Evolutionary conservation across 2,113 vertebrate genomes (phyloP), one percentile per base, ranked within the genome.

Genomic region (Typhlomys cinereus): DNA sequence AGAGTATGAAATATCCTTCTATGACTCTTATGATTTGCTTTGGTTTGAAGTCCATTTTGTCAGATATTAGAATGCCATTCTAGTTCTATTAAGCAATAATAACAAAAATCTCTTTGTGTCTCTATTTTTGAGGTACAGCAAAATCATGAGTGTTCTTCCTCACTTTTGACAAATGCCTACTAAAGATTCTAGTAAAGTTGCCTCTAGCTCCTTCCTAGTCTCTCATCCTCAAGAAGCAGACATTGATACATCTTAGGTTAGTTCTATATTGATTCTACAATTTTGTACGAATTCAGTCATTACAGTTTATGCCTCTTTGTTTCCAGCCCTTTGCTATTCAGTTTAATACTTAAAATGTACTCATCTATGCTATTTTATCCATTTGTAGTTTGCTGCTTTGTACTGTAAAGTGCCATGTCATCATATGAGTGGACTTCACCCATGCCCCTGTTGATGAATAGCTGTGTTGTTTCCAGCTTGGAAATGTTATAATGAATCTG

Each of bases 191-290:
- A 50, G 31, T 36, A 36, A 52, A 5, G 21, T 50, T 67, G 31
- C 31, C 44, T 67, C 23, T 2, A 29, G 34, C 25, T 61, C 54
- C 15, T 34, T 52, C 5, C 20, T n/a, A 80, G 4, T 80, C 52
- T 89, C 39, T 44, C 12, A 74, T 29, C 12, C n/a, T 59, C 36
- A 66, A 91, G 52, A 83, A 94, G 20, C n/a, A 84, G 79, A 7
- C 27, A 86, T 41, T 31, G 23, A 39, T 50, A n/a, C 89, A 62
- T 79, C 89, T 93, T 69, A 73, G 39, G 66, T 94, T 90, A 76
- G n/a, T 82, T 78, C 46, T 87, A 29, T 8, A 39, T n/a, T n/a
- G 69, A 20, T 75, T 79, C 73, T 80, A 71, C 46, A 73, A 88
- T 85, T 66, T 81, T 64, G 81, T 21, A 88, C 62, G 79, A 81